Evolutionary conservation across 2,797 vertebrate genomes (phyloP).

Genomic region (Clarias laeviceps): DNA sequence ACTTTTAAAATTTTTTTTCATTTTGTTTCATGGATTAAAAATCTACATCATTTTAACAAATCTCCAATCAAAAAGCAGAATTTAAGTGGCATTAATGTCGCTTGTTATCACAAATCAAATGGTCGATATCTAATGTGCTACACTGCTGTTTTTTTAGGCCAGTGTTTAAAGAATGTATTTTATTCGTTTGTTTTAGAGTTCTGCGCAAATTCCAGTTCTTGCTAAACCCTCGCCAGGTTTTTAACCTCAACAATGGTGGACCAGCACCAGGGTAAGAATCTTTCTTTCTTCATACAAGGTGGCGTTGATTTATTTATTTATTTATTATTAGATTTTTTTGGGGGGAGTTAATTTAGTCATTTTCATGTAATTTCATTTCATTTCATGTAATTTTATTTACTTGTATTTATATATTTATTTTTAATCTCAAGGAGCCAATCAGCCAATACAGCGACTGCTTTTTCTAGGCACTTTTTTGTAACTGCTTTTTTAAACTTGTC

Average conservation of each 20-base stretch:
- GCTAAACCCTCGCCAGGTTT: conserved; percentile 91
- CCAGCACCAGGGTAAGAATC: conserved; percentile 82
- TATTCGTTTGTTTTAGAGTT: conserved; percentile 71
- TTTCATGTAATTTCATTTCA: no score
- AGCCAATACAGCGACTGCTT: background rate
- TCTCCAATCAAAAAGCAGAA: background rate
- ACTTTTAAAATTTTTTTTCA: background rate
- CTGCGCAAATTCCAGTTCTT: conserved; percentile 90
- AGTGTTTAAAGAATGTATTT: background rate
- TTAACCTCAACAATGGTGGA: conserved; percentile 84
- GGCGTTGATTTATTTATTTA: background rate
- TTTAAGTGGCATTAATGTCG: background rate
- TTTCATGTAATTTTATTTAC: no score
- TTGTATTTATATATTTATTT: no score
- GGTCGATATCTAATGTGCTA: background rate
- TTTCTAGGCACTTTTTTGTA: background rate
- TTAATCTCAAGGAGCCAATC: background rate
- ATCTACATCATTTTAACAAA: background rate
- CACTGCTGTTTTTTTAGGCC: background rate
- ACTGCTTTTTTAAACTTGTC: background rate
- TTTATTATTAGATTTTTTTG: background rate
- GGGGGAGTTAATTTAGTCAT: no score
- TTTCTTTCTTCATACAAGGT: conserved; percentile 8
- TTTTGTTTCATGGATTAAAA: background rate
- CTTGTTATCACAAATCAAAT: background rate